Percentiles rank a stretch among this genome's conserved stretches.
Evolutionary conservation across 2,113 vertebrate genomes (phyloP).

Genomic region (Phalacrocorax brasilianus): DNA sequence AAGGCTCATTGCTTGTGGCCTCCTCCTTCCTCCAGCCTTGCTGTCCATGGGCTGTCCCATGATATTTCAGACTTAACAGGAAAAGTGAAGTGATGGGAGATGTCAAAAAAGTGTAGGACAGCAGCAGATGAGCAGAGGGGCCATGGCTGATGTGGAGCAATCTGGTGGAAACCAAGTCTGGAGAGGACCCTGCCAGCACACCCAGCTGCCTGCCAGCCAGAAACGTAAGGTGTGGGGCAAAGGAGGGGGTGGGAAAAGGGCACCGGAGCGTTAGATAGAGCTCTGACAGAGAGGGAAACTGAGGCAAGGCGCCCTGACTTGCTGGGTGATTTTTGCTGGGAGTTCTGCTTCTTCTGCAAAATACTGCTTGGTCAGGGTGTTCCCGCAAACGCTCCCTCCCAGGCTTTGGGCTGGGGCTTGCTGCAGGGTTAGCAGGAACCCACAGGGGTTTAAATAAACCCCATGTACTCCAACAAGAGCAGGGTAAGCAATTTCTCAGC

Average conservation of each 20-base stretch:
- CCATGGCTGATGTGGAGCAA: rapidly evolving
- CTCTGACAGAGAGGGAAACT: not conserved
- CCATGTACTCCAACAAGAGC: not conserved
- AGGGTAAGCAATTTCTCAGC: not conserved
- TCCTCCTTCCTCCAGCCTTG: not conserved
- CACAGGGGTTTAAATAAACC: not conserved
- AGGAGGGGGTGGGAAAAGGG: not conserved
- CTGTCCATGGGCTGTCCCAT: not conserved
- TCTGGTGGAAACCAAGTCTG: not conserved
- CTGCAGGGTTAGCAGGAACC: not conserved
- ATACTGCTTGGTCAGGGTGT: not conserved
- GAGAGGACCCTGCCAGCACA: not conserved
- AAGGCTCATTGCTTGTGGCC: not conserved
- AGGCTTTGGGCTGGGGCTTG: not conserved
- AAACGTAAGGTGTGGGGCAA: not conserved
- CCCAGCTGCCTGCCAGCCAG: not conserved
- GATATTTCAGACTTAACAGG: not conserved
- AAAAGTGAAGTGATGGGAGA: not conserved
- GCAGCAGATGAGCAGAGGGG: not conserved
- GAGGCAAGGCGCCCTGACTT: not conserved
- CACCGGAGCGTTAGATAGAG: not conserved
- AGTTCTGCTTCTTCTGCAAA: not conserved
- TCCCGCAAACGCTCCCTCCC: not conserved
- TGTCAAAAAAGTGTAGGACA: not conserved
- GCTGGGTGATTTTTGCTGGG: not conserved